A percentile compares a stretch with the other conserved stretches of the same genome.
Conservation (phyloP, 64 coral and sea anemone genomes). For the Astreopora myriophthalma region DNA sequence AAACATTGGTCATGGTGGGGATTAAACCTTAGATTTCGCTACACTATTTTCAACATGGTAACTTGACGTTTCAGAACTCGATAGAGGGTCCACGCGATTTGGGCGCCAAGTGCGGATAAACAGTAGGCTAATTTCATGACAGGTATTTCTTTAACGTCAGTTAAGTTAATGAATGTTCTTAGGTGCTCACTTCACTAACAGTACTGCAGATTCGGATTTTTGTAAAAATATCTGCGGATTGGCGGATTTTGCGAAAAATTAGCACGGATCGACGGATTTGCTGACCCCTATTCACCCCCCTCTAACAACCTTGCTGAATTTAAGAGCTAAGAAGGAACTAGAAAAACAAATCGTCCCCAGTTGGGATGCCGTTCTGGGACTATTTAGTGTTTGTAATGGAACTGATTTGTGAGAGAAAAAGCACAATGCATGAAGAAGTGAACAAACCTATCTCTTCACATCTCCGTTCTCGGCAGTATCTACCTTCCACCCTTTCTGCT, state of each 20-base stretch:
- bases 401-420: not conserved
- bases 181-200: not conserved
- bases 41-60: not conserved
- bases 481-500: not conserved
- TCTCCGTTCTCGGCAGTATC: conserved; percentile 29
- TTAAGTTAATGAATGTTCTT: not conserved
- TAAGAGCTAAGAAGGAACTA: too few species aligned
- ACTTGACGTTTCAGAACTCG: not conserved
- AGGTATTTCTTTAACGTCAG: not conserved
- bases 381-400: too few species aligned
- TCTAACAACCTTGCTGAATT: too few species aligned
- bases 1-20: not conserved
- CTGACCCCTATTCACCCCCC: not conserved
- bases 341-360: too few species aligned
- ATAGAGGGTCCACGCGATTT: not conserved
- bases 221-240: not conserved
- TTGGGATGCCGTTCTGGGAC: too few species aligned
- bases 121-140: not conserved
- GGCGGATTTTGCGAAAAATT: too few species aligned
- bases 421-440: not conserved
- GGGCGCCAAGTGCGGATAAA: not conserved
- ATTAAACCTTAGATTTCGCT: too few species aligned
- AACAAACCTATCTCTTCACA: conserved; percentile 28
- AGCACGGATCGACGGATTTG: too few species aligned
- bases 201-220: not conserved